A percentile compares a stretch with the other conserved stretches of the same genome.
Conservation (phyloP, 2,113 vertebrate species). For the Mus pahari region DNA sequence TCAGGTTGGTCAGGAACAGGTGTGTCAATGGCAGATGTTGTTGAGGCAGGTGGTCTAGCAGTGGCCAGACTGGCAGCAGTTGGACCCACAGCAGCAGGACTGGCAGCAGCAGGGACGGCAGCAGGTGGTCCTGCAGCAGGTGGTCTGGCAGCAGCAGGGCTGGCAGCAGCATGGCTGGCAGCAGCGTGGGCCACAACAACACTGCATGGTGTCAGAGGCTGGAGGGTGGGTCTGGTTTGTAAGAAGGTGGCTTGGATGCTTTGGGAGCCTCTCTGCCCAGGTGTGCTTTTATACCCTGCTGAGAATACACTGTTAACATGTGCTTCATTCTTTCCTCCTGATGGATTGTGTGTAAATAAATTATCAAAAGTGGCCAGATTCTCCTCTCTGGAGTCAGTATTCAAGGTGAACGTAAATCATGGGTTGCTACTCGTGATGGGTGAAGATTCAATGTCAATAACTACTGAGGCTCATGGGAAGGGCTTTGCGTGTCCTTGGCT, state of each 20-base stretch:
- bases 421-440: neutral
- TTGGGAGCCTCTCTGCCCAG: neutral
- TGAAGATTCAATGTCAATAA: neutral
- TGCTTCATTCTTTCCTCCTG: neutral
- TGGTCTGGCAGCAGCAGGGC: too few species aligned
- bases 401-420: neutral
- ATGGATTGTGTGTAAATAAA: neutral
- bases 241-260: neutral
- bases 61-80: neutral
- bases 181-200: neutral
- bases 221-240: neutral
- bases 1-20: neutral
- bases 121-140: too few species aligned
- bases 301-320: neutral
- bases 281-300: slow-evolving; percentile 44
- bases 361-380: neutral
- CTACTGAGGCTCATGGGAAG: accelerated
- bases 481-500: too few species aligned
- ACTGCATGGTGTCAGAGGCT: neutral
- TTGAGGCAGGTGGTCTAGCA: neutral
- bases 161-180: neutral
- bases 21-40: neutral
- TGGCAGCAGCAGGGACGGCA: neutral
- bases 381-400: neutral
- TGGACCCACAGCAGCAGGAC: too few species aligned